Evolutionary conservation across 2,113 vertebrate species (phyloP).

Genomic region (Brevimyrus niger): DNA sequence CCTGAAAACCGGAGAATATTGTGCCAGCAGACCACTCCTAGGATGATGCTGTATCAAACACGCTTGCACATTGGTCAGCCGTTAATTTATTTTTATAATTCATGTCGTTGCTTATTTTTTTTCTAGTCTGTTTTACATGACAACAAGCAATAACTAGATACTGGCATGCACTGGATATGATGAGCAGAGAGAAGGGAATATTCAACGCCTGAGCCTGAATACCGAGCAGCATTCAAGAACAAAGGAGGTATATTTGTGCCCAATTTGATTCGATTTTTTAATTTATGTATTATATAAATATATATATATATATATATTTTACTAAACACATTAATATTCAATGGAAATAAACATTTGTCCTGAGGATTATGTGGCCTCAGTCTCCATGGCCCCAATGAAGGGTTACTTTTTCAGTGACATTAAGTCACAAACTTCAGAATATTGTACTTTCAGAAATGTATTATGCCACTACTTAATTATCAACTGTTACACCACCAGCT

Average conservation of each 20-base stretch:
- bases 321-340: background rate
- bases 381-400: background rate
- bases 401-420: background rate
- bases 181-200: background rate
- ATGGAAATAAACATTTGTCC: background rate
- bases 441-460: background rate
- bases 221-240: background rate
- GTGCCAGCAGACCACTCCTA: background rate
- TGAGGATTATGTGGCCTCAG: background rate
- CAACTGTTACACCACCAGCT: background rate
- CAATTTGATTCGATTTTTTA: background rate
- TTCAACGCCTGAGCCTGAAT: background rate
- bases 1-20: background rate
- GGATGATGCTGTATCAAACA: background rate
- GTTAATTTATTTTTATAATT: background rate
- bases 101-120: background rate
- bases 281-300: too few relatives aligned
- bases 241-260: background rate
- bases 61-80: background rate
- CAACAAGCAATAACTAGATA: background rate
- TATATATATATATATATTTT: too few relatives aligned
- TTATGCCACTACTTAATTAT: background rate
- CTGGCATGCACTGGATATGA: background rate
- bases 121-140: background rate
- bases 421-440: background rate